Percentiles rank a stretch among this genome's conserved stretches.
These are phyloP conservation scores for Gerris buenoi DNA, from an alignment of 1,140 invertebrate species.

Conservation along the genomic window DNA sequence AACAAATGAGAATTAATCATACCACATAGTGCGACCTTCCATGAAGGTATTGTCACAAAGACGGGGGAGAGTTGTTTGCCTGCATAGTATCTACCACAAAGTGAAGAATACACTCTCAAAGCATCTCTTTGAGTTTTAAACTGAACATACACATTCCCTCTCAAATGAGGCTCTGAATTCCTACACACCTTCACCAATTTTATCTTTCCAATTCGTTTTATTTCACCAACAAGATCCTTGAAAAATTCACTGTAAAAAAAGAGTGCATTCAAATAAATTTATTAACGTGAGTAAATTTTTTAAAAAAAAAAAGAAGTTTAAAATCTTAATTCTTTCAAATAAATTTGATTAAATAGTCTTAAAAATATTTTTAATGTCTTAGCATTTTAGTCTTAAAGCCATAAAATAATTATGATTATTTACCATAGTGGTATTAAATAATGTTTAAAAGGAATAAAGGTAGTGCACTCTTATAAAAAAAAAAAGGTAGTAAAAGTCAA, in stretches of 20 bases:
- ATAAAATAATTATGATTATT: too few relatives aligned
- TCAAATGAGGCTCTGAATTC: constrained; percentile 70
- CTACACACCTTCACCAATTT: constrained; percentile 69
- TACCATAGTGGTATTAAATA: too few relatives aligned
- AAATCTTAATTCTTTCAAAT: too few relatives aligned
- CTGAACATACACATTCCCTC: constrained; percentile 83
- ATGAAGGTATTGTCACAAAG: constrained; percentile 61
- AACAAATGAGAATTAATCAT: constrained; percentile 25
- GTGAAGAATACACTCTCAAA: constrained; percentile 50
- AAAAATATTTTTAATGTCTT: too few relatives aligned
- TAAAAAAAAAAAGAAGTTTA: too few relatives aligned
- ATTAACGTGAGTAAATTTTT: too few relatives aligned
- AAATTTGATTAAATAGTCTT: too few relatives aligned
- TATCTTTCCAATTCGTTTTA: constrained; percentile 62
- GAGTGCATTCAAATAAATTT: too few relatives aligned
- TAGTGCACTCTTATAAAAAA: too few relatives aligned
- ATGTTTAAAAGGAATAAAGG: too few relatives aligned
- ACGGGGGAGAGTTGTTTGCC: constrained; percentile 66
- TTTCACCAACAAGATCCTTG: constrained; percentile 65
- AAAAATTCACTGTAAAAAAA: constrained; percentile 57
- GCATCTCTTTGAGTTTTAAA: constrained; percentile 52
- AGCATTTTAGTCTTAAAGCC: too few relatives aligned
- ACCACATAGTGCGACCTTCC: constrained; percentile 83
- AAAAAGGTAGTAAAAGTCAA: too few relatives aligned
- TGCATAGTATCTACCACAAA: constrained; percentile 82